Base-by-base conservation (phyloP, 2,888 invertebrate species). In the Alloscopus bannaensis region DNA sequence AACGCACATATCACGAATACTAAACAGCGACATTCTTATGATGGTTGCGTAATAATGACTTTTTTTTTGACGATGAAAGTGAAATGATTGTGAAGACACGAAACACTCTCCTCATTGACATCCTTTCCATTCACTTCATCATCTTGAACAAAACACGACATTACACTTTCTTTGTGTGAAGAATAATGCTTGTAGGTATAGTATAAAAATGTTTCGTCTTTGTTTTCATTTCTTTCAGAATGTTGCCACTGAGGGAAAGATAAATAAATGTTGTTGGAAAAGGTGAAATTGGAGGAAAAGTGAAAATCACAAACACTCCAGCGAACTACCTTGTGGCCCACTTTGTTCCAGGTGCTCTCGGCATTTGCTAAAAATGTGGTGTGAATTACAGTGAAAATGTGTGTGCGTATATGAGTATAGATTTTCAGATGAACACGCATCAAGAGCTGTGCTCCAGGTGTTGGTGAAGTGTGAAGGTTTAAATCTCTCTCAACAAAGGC, bases 391-490 rank as follows among this genome's bases (percentile, higher is more conserved):
- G 45, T 3, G 13, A 4, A 16, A 45, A 11, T 45, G 45, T 45
- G n/a, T 42, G 47, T 60, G 59, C 28, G 60, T 70, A 47, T 13
- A 6, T 29, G 47, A 26, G 28, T 52, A 16, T 2, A 50, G 24
- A 57, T 57, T 18, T 57, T 26, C 40, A 50, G 42, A 18, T 45
- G 50, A 55, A 55, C 55, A 55, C 26, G 42, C 40, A 28, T 29
- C 65, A 57, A 55, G 55, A 31, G 52, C 13, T 64, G 3, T 16
- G 66, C 45, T 66, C 73, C 73, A 73, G 66, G 73, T 73, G 73
- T 73, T 28, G 55, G 60, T 62, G n/a, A 71, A 45, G 31, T 55
- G 26, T 24, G 31, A 20, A 11, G 60, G 36, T 62, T 62, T 62
- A 62, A 31, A 40, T 59, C 59, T 29, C 13, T 59, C 18, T 36